Percentiles rank a stretch among this genome's conserved stretches.
These are phyloP conservation scores for Drosophila kanekoi DNA, from an alignment of 2,888 invertebrate species.

Conservation along the genomic window DNA sequence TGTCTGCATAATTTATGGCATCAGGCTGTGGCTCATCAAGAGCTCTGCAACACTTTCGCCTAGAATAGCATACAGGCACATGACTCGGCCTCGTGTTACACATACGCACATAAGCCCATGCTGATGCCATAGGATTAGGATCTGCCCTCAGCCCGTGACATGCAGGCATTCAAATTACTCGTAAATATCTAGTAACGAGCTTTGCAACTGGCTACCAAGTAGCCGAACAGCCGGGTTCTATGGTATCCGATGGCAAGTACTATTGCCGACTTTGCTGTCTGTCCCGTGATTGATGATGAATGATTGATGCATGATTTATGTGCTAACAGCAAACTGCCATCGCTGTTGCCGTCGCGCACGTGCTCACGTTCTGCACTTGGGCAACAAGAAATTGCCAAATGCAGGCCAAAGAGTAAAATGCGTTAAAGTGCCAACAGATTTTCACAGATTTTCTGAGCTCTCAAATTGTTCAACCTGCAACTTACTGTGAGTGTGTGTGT, in stretches of 20 bases:
- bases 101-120: constrained; percentile 1
- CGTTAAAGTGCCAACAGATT: constrained; percentile 65
- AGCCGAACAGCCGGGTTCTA: neutral
- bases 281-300: constrained; percentile 72
- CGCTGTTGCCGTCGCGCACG: neutral
- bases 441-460: constrained; percentile 18
- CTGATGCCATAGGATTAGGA: constrained; percentile 25
- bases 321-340: constrained; percentile 31
- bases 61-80: constrained; percentile 16
- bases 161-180: constrained; percentile 58
- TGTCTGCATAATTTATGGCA: constrained; percentile 60
- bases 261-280: constrained; percentile 11
- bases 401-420: constrained; percentile 50
- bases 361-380: neutral
- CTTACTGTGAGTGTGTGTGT: neutral
- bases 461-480: constrained; percentile 43
- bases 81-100: constrained; percentile 16
- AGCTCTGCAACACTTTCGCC: constrained; percentile 40
- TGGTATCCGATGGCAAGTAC: constrained; percentile 4
- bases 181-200: constrained; percentile 49
- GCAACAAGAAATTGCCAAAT: constrained; percentile 30
- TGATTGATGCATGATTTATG: constrained; percentile 73
- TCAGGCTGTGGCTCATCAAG: constrained; percentile 36
- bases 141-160: constrained; percentile 16
- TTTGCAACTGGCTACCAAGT: constrained; percentile 5